Base-by-base conservation (phyloP, 2,797 vertebrate species). In the Delichon dasypus region DNA sequence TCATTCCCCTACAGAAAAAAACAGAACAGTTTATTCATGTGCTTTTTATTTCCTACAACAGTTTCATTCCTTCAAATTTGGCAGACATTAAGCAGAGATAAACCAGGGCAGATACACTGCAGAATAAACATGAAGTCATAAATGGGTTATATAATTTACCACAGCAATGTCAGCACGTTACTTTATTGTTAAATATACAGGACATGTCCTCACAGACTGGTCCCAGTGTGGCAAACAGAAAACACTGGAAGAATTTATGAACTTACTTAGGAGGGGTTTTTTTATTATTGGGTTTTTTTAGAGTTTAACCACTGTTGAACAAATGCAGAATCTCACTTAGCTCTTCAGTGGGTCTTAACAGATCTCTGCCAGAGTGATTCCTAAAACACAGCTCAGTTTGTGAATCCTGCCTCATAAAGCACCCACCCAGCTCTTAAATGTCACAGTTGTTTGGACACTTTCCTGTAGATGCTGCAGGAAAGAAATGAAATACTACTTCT, bases 1-100 rank as follows among this genome's bases (percentile, higher is more conserved):
- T 97, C 79, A 91, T 85, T 74, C 78, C 90, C 88, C 98, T 98
- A 50, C 22, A 90, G 11, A 44, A 79, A 85, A 86, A 86, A 78
- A 60, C 25, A 50, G 8, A 88, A 54, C 32, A 3, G 9, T 86
- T 93, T 92, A 96, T 50, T 64, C 20, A 45, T 1, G 2, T n/a
- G 26, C 44, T 86, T 76, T 26, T 50, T 61, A 30, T 58, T 65
- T 93, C 74, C 58, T 73, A 32, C 22, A 80, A 53, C 2, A 15
- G 34, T 45, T 92, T 65, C 12, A 51, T 84, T 85, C 54, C 38
- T 93, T 79, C 55, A 89, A 57, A 79, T 54, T 14, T 80, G 19
- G 32, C 38, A 90, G 13, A 38, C 11, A 36, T 8, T 34, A 76
- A 88, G 47, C 45, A 83, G 32, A 45, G 57, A 72, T 23, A 67